Base-by-base conservation (phyloP, 2,888 invertebrate species). In the Beris chalybata region DNA sequence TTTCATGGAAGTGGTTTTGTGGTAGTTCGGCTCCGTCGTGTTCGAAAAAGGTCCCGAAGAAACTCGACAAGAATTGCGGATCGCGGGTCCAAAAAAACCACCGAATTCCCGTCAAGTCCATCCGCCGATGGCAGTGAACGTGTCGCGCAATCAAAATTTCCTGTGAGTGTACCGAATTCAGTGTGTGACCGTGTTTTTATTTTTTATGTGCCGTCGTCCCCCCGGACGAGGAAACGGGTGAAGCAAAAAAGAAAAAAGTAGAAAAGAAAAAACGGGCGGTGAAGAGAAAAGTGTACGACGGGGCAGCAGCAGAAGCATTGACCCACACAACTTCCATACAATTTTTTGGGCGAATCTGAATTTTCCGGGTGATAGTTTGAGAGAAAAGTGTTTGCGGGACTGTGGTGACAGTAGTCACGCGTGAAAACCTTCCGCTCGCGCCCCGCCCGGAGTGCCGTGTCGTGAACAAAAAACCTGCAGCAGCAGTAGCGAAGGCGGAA, bases 1-100 rank as follows among this genome's bases (percentile, higher is more conserved):
- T 70, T 70, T 70, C 64, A 55, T 64, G 66, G 52, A 61, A 64
- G 63, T 58, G 64, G 67, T 67, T 66, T 66, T 67, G 66, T 67
- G 68, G 56, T 55, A 56, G 56, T 55, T 65, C 55, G 54, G 65
- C 30, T 55, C 56, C 50, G 61, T 61, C 61, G 61, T 61, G 52
- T 61, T 52, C 50, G 32, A 31, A 61, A 38, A 61, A 61, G 43
- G 50, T 50, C 52, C 61, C 52, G 32, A 50, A 13, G 43, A 15
- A 38, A 38, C 22, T 50, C 43, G 11, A 50, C 22, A 50, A 38
- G 50, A 61, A 61, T 61, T 52, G 50, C 22, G 32, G 61, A 50
- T 50, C 22, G 50, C 50, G 61, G 61, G 52, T 44, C 61, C 61
- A 38, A 52, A 47, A 52, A 50, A 61, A 43, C 61, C 52, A 61